phyloP scores from a whole-genome alignment of 2,888 invertebrate species.

The Calliphora vomitoria region DNA sequence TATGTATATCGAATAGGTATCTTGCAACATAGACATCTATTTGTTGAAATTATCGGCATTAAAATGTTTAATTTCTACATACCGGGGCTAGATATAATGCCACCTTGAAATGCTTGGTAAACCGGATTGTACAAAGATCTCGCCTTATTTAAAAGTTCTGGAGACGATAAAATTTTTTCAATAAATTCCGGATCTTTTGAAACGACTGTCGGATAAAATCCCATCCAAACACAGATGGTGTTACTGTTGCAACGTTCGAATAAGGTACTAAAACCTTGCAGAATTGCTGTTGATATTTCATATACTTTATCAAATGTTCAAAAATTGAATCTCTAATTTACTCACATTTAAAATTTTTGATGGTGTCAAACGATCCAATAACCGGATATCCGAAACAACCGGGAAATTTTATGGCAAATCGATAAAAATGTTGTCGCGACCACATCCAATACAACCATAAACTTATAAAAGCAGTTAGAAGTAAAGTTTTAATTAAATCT shows the following conservation, averaged over 20 bases:
- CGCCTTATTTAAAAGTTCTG: slow-evolving; percentile 73
- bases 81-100: slow-evolving; percentile 71
- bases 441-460: slow-evolving; percentile 72
- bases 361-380: slow-evolving; percentile 52
- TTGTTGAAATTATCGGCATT: too few relatives aligned
- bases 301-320: neutral
- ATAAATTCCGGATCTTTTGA: slow-evolving; percentile 73
- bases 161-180: slow-evolving; percentile 73
- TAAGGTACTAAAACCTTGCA: neutral
- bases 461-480: slow-evolving; percentile 24
- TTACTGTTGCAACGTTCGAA: slow-evolving; percentile 53
- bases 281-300: neutral
- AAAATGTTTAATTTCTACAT: neutral
- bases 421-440: slow-evolving; percentile 62
- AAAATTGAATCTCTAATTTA: neutral
- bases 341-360: slow-evolving; percentile 54
- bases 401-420: slow-evolving; percentile 63
- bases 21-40: too few relatives aligned
- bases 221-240: slow-evolving; percentile 73
- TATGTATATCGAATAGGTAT: too few relatives aligned
- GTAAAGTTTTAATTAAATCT: slow-evolving; percentile 18
- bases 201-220: slow-evolving; percentile 68
- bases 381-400: slow-evolving; percentile 64
- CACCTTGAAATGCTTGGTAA: slow-evolving; percentile 51
- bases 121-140: slow-evolving; percentile 48